Percentiles rank a stretch among this genome's conserved stretches.
phyloP scores from a whole-genome alignment of 2,888 invertebrate genomes.

The Syrphus vitripennis region DNA sequence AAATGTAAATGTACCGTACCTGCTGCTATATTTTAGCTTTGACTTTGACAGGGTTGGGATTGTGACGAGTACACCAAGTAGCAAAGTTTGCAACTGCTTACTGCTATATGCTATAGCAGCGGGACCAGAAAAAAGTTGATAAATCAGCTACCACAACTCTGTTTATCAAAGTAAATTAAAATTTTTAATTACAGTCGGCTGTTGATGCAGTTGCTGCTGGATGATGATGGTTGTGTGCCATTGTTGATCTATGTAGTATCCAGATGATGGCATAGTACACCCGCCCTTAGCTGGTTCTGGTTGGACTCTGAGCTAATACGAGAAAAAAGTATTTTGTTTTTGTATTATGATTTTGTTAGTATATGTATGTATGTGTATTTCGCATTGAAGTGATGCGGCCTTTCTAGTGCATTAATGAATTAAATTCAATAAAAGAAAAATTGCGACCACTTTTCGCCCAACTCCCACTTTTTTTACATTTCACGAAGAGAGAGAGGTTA shows the following conservation, averaged over 20 bases:
- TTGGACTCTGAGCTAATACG: background rate
- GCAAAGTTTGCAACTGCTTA: constrained; percentile 14
- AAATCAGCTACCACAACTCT: constrained; percentile 67
- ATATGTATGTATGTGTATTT: background rate
- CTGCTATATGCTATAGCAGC: background rate
- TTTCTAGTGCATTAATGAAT: constrained; percentile 68
- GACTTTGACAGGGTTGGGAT: constrained; percentile 21
- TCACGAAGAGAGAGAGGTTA: constrained; percentile 11
- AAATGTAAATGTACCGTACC: constrained; percentile 22
- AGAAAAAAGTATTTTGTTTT: constrained; percentile 32
- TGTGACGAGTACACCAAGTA: background rate
- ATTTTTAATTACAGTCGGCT: constrained; percentile 68
- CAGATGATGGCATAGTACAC: background rate
- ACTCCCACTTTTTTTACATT: background rate
- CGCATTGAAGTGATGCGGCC: constrained; percentile 58
- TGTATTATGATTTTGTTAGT: background rate
- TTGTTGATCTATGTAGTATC: constrained; percentile 52
- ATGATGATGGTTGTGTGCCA: constrained; percentile 59
- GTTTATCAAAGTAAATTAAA: constrained; percentile 70
- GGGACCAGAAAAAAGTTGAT: constrained; percentile 37
- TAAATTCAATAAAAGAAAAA: constrained; percentile 69
- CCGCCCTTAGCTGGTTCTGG: background rate
- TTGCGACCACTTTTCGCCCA: constrained; percentile 53
- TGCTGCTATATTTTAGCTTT: constrained; percentile 19
- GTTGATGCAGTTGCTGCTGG: constrained; percentile 13